Percentiles rank a stretch among this genome's conserved stretches.
Conservation (phyloP, 2,797 vertebrate genomes). For the Coreius guichenoti region DNA sequence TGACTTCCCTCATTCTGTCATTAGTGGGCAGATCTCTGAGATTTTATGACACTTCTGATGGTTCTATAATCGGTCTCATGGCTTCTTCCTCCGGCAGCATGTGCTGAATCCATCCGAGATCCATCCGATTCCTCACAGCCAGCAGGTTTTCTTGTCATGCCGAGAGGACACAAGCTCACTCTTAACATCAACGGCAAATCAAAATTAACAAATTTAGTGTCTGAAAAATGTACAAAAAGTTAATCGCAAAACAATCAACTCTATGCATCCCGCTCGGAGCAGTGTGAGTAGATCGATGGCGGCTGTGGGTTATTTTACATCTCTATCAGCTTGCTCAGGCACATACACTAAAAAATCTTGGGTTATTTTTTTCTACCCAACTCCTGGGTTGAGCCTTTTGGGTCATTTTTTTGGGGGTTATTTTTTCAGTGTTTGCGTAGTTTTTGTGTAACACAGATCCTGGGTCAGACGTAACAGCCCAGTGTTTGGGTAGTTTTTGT, state of each 20-base stretch:
- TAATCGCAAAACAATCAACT: neutral
- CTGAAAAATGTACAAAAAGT: neutral
- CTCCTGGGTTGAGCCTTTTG: too few relatives aligned
- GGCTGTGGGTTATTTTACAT: too few relatives aligned
- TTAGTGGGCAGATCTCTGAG: slow-evolving; percentile 26
- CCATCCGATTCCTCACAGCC: slow-evolving; percentile 21
- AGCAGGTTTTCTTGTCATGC: slow-evolving; percentile 21
- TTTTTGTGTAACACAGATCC: too few relatives aligned
- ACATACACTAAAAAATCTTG: too few relatives aligned
- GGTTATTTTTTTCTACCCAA: too few relatives aligned
- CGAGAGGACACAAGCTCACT: neutral
- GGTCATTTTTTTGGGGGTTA: too few relatives aligned
- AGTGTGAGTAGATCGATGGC: too few relatives aligned
- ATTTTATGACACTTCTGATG: slow-evolving; percentile 39
- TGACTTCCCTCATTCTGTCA: neutral
- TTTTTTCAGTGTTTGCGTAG: too few relatives aligned
- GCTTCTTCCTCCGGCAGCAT: slow-evolving; percentile 35
- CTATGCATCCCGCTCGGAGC: neutral
- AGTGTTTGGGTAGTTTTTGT: too few relatives aligned
- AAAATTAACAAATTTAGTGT: neutral
- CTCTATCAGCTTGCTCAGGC: too few relatives aligned
- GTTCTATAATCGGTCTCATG: slow-evolving; percentile 44
- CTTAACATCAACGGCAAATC: neutral
- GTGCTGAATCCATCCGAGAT: slow-evolving; percentile 45
- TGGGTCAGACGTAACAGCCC: too few relatives aligned